These are phyloP conservation scores for Phylloscopus trochiloides DNA, from an alignment of 2,113 vertebrate species.

Conservation along the genomic window DNA sequence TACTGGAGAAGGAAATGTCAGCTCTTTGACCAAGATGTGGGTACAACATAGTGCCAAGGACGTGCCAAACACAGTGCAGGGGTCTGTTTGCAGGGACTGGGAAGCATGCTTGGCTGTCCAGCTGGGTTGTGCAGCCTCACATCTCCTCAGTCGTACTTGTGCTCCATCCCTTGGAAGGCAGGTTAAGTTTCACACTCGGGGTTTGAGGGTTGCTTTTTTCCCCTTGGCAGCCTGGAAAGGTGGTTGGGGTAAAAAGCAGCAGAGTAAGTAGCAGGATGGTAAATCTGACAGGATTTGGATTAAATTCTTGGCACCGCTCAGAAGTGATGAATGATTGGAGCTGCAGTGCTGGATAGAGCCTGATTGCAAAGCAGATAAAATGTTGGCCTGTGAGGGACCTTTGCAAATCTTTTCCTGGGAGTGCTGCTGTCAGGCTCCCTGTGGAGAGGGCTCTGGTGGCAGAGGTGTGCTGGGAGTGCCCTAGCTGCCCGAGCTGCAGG, in stretches of 20 bases:
- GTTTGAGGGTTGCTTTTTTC: background rate
- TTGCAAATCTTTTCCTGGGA: background rate
- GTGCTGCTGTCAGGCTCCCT: background rate
- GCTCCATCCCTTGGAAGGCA: background rate
- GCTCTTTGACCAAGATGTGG: accelerated
- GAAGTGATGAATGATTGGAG: background rate
- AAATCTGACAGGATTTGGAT: background rate
- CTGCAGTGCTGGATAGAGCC: background rate
- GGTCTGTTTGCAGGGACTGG: background rate
- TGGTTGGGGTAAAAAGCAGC: background rate
- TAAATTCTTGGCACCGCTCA: background rate
- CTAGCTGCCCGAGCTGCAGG: accelerated
- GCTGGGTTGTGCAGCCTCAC: background rate
- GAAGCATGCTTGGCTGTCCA: accelerated
- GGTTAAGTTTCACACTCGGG: background rate
- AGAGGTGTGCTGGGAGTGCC: accelerated
- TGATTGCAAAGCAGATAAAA: background rate
- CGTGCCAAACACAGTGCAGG: accelerated
- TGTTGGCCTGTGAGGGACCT: background rate
- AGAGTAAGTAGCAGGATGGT: background rate
- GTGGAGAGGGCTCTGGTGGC: background rate
- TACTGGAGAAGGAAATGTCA: background rate
- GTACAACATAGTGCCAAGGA: background rate
- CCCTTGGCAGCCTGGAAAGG: background rate
- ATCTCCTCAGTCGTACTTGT: background rate